These are phyloP conservation scores for Tanypteryx hageni DNA, from an alignment of 2,888 invertebrate genomes.

Conservation along the genomic window DNA sequence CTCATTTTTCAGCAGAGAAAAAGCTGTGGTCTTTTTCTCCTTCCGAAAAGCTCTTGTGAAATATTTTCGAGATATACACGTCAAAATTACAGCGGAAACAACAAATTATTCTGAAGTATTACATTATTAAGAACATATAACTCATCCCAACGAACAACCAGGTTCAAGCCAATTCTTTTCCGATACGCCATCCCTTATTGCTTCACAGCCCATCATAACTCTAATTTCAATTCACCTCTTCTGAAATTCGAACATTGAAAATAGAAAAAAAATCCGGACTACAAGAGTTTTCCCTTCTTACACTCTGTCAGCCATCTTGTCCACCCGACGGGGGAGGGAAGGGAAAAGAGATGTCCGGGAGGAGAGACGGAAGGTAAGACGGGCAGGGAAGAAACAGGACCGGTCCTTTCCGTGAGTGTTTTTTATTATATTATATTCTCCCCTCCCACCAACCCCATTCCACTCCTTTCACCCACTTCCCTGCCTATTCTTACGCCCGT, in stretches of 20 bases:
- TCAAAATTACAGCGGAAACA: slow-evolving; percentile 17
- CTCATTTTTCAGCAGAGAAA: not conserved
- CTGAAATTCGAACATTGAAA: not conserved
- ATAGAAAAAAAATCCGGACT: not conserved
- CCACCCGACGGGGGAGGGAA: not conserved
- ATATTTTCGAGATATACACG: not conserved
- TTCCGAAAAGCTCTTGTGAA: not conserved
- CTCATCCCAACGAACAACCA: not conserved
- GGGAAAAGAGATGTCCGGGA: not conserved
- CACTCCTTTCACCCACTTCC: not conserved
- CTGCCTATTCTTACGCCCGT: not conserved
- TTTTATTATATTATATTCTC: not conserved
- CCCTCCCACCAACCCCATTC: no score
- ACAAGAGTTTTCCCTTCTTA: slow-evolving; percentile 43
- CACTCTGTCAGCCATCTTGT: slow-evolving; percentile 60
- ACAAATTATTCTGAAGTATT: slow-evolving; percentile 15
- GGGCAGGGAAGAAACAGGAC: not conserved
- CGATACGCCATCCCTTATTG: not conserved
- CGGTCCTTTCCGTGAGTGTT: not conserved
- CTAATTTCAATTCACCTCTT: not conserved
- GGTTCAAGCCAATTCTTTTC: not conserved
- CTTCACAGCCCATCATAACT: not conserved
- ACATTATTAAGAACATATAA: not conserved
- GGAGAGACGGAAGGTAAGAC: not conserved
- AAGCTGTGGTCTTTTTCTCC: not conserved